Base-by-base conservation (phyloP, 1,140 invertebrate genomes). In the Bilobella aurantiaca region DNA sequence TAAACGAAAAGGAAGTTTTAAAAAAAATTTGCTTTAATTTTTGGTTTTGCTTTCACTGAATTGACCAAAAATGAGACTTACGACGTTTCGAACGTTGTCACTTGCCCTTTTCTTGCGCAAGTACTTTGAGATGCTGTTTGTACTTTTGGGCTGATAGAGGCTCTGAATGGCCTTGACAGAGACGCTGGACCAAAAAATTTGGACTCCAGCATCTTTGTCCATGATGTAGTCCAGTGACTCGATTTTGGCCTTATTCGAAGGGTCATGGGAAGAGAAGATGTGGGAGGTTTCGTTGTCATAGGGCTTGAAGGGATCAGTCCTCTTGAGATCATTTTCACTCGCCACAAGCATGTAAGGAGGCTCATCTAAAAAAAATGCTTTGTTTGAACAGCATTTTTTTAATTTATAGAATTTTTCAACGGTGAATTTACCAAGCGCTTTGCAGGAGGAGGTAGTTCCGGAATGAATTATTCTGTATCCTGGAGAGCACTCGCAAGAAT, bases 301-400 rank as follows among this genome's bases (percentile, higher is more conserved):
- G 58, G 81, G 77, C 69, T 85, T 84, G 67, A 84, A 82, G 0
- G 84, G 83, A 60, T 84, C 80, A 47, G 87, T 79, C 31, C 82
- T 77, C 8, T 80, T 74, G 37, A 88, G 75, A 74, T 86, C 82
- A 63, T 82, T 80, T 73, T 87, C 85, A 30, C 79, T 82, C 0
- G 84, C 83, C 2, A 87, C 74, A 31, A 87, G 75, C 37, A 87
- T 75, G 49, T 81, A 80, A 8, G 84, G 81, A 64, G 82, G 76
- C 2, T 79, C 75, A 1, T 82, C 79, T 65, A 31, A 2, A 61
- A 59, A 64, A 58, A 61, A 32, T 28, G 42, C 14, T 56, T 57
- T 34, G 57, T 21, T 46, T 57, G 16, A 49, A 58, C 27, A 58
- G 14, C 29, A 42, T 30, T n/a, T n/a, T n/a, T n/a, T n/a, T n/a